phyloP scores from a whole-genome alignment of 2,113 vertebrate species.

The Stomatorhinus ivindoensis region DNA sequence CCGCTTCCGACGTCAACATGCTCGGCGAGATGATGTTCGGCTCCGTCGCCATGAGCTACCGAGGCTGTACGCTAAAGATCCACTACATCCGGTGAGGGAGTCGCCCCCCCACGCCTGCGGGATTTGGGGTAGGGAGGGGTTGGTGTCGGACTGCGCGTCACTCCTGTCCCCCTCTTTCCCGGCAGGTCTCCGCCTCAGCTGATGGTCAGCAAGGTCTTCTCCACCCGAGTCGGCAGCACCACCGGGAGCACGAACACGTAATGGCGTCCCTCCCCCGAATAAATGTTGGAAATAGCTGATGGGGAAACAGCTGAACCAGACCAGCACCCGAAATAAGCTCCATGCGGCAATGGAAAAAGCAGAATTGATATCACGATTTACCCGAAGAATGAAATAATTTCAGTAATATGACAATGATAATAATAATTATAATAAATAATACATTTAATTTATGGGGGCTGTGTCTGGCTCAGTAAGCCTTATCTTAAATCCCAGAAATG shows the following conservation, averaged over 20 bases:
- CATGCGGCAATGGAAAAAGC: background rate
- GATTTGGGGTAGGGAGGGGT: background rate
- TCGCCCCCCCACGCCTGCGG: background rate
- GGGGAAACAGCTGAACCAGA: background rate
- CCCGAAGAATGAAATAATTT: background rate
- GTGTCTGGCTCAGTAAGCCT: background rate
- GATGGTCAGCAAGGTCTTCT: slow-evolving; percentile 87
- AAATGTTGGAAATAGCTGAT: no score
- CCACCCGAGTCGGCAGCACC: slow-evolving; percentile 71
- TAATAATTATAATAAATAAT: background rate
- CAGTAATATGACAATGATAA: background rate
- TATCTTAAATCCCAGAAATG: background rate
- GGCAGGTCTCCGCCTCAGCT: slow-evolving; percentile 76
- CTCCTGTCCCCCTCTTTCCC: slow-evolving; percentile 28
- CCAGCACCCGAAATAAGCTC: background rate
- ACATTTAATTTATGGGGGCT: background rate
- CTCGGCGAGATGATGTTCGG: slow-evolving; percentile 83
- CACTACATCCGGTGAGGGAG: slow-evolving; percentile 73
- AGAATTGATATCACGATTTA: background rate
- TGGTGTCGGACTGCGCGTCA: no score
- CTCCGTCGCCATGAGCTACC: slow-evolving; percentile 78
- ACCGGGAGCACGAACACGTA: slow-evolving; percentile 77
- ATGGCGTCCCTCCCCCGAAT: slow-evolving; percentile 30
- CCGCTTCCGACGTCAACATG: slow-evolving; percentile 79
- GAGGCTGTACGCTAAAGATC: slow-evolving; percentile 77